Conservation (phyloP, 2,113 vertebrate species). For the Pristiophorus japonicus region DNA sequence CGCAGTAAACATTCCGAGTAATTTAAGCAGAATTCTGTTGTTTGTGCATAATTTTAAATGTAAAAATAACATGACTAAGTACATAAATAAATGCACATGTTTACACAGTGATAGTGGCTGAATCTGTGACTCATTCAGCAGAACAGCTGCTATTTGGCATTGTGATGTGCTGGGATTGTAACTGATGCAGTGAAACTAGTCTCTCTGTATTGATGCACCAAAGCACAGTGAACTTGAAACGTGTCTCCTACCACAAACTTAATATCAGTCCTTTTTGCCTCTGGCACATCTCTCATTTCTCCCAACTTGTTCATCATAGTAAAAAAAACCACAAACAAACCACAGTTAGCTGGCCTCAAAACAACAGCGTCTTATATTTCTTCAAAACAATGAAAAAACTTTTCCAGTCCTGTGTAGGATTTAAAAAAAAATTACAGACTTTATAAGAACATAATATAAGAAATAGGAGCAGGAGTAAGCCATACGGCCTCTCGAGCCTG, state of each 20-base stretch:
- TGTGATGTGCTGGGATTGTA: neutral
- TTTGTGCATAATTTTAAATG: neutral
- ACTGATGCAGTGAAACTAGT: neutral
- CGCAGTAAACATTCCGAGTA: neutral
- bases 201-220: neutral
- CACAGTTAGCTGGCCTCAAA: neutral
- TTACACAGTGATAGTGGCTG: neutral
- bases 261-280: neutral
- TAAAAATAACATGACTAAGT: neutral
- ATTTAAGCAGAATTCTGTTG: neutral
- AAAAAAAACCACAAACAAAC: neutral
- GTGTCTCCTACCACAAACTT: neutral
- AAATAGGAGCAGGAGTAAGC: too few species aligned
- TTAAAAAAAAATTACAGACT: neutral
- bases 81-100: neutral
- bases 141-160: neutral
- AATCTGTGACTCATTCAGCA: neutral
- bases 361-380: neutral
- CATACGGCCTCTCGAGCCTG: too few species aligned
- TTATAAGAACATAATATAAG: too few species aligned
- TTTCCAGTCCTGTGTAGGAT: neutral
- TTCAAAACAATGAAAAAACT: neutral
- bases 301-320: neutral
- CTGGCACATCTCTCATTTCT: too few species aligned
- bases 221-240: neutral